Evolutionary conservation across 2,113 vertebrate genomes (phyloP).

Genomic region (Albula glossodonta): DNA sequence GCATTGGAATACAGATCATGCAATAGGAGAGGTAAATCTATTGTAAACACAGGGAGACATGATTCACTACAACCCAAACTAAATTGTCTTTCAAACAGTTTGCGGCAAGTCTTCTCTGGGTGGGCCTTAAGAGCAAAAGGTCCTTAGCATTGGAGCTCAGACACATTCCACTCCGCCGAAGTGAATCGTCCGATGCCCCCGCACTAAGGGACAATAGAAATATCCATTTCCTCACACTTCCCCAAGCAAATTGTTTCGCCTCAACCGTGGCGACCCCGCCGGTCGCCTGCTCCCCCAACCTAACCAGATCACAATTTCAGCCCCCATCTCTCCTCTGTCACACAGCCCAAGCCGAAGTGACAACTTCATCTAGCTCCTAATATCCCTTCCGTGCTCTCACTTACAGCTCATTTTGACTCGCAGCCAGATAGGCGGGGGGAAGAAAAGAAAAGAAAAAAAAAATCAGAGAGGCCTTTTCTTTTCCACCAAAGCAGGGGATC

Average conservation of each 20-base stretch:
- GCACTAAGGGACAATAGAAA: background rate
- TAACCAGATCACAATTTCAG: slow-evolving; percentile 9
- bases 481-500: background rate
- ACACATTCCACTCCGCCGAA: background rate
- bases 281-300: background rate
- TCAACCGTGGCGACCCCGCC: background rate
- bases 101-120: too few relatives aligned
- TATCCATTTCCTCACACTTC: slow-evolving; percentile 12
- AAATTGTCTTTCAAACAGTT: too few relatives aligned
- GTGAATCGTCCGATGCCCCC: background rate
- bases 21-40: too few relatives aligned
- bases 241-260: slow-evolving; percentile 13
- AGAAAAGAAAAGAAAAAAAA: background rate
- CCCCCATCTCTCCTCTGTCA: background rate
- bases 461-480: background rate
- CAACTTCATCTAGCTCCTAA: slow-evolving; percentile 9
- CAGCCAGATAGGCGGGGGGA: background rate
- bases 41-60: too few relatives aligned
- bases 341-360: background rate
- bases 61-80: too few relatives aligned
- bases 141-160: background rate
- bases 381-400: background rate
- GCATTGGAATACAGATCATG: too few relatives aligned
- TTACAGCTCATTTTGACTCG: background rate
- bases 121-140: background rate